Base-by-base conservation (phyloP, 1,140 invertebrate species). In the Drosophila kurseongensis region DNA sequence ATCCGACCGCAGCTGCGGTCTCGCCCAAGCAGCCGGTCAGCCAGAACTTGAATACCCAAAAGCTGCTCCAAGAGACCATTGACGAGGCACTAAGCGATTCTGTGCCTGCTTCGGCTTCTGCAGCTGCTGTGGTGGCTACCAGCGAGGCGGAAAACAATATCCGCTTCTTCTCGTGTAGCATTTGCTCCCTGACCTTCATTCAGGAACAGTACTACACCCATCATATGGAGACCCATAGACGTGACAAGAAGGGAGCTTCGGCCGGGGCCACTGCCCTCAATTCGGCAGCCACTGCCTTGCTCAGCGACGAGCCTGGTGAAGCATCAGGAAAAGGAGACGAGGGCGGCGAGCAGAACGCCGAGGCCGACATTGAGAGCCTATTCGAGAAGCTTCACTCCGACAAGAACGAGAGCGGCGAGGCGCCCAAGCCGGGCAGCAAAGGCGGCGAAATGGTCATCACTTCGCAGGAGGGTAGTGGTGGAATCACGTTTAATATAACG, bases 381-480 rank as follows among this genome's bases (percentile, higher is more conserved):
- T 92, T 92, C 35, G 92, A 92, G 65, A 92, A 92, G 55, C 63
- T 92, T 55, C 92, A 92, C 67, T 92, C 92, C 35, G 92, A 92
- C 16, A 92, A 92, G 65, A 78, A 62, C 16, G 92, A 92, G 7
- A 75, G 51, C 50, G 84, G 76, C 7, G 73, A 72, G 35, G 67
- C 41, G 5, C 18, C 56, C 9, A 79, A 83, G 36, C 50, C 72
- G 1, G 45, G 45, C 65, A 50, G 51, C 48, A 75, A 83, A 66
- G 59, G 57, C 51, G 59, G 67, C 29, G 92, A 92, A 45, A 82
- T 92, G 65, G 90, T 92, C 12, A 92, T 92, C 51, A 92, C 91
- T 23, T 92, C 86, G 23, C 92, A 92, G 58, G 83, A 91, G 52
- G 91, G 90, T 27, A 85, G 80, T 47, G 91, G 91, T 9, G 91